Evolutionary conservation across 2,888 invertebrate species (phyloP).

Genomic region (Philopedon plagiatum): DNA sequence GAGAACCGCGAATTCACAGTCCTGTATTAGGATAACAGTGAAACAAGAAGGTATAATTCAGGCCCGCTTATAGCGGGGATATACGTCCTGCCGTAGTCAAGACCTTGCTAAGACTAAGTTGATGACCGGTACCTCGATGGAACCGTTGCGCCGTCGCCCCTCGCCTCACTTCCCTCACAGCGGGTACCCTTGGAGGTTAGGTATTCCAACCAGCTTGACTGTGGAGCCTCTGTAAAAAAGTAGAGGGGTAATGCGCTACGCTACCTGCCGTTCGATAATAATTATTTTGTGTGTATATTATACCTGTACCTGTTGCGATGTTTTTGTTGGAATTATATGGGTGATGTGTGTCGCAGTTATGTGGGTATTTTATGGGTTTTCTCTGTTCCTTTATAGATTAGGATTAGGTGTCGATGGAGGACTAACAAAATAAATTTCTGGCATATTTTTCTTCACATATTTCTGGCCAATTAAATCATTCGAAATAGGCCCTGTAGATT

Average conservation of each 20-base stretch:
- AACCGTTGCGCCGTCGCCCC: conserved; percentile 64
- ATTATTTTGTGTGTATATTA: conserved; percentile 33
- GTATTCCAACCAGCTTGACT: conserved; percentile 62
- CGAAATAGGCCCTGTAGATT: too few species aligned
- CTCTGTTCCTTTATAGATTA: conserved; percentile 8
- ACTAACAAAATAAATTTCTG: too few species aligned
- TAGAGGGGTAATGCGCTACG: conserved; percentile 48
- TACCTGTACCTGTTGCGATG: conserved; percentile 39
- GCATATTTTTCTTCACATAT: background rate
- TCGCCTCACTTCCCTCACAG: conserved; percentile 55
- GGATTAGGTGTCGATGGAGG: background rate
- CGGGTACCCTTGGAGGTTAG: conserved; percentile 62
- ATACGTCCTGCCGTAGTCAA: conserved; percentile 40
- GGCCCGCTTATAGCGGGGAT: conserved; percentile 33
- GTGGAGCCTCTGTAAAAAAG: conserved; percentile 22
- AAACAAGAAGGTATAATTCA: conserved; percentile 16
- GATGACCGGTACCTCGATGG: conserved; percentile 69
- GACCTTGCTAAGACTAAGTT: conserved; percentile 65
- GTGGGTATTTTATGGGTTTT: conserved; percentile 36
- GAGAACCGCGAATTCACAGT: conserved; percentile 42
- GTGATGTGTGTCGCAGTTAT: conserved; percentile 29
- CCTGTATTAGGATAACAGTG: conserved; percentile 43
- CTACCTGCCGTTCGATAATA: conserved; percentile 46
- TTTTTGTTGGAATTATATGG: conserved; percentile 30
- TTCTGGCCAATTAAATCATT: background rate